Evolutionary conservation across 2,113 vertebrate genomes (phyloP).

Genomic region (Archilochus colubris): DNA sequence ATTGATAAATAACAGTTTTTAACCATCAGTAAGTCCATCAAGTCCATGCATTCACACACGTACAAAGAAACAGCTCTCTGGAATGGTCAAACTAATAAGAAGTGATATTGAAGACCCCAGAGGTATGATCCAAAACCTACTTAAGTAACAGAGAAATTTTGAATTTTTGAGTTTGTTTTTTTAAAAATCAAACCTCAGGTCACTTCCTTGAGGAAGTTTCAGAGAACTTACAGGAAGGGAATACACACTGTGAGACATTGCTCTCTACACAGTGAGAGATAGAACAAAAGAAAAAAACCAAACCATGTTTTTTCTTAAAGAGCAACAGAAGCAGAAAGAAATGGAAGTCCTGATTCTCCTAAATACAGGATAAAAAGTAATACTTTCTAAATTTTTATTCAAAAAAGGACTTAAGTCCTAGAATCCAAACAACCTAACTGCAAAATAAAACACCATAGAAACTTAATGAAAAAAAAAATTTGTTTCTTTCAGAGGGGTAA

Average conservation of each 20-base stretch:
- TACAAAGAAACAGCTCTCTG: neutral
- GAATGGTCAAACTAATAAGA: neutral
- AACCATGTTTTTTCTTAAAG: no score
- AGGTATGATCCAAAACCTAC: neutral
- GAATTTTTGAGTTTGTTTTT: neutral
- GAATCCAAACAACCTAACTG: neutral
- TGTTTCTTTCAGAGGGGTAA: conserved; percentile 3
- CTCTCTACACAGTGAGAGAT: neutral
- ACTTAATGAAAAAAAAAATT: neutral
- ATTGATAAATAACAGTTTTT: neutral
- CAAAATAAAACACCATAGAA: neutral
- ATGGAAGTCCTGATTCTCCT: neutral
- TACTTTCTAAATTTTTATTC: neutral
- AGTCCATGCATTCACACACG: neutral
- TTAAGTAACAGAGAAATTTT: neutral
- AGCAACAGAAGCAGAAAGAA: neutral
- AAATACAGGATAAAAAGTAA: neutral
- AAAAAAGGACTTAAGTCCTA: neutral
- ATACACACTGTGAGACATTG: neutral
- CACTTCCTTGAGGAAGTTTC: neutral
- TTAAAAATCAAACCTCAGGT: neutral
- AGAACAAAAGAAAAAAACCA: neutral
- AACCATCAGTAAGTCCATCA: neutral
- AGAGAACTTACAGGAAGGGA: neutral
- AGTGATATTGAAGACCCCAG: neutral